Base-by-base conservation (phyloP, 2,113 vertebrate genomes). In the Hydropotes inermis region DNA sequence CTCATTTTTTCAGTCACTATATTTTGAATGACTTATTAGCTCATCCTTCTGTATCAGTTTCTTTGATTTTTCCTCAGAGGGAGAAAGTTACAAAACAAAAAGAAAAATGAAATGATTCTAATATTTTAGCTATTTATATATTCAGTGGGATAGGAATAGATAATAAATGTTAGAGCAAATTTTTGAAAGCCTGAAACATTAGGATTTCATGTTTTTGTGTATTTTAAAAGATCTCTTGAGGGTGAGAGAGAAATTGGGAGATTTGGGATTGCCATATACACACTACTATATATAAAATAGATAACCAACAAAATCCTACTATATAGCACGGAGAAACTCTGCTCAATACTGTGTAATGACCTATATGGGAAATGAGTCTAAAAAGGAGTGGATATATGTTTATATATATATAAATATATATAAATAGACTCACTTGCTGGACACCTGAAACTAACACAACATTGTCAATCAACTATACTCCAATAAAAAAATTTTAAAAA, bases 51-150 rank as follows among this genome's bases (percentile, higher is more conserved):
- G 15, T 90, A 92, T 91, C 19, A 25, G 45, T 96, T 96, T 92
- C 23, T 74, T 67, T 74, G 28, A 76, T 67, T 86, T 87, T 54
- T 43, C 23, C 58, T 45, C 13, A 52, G 36, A 76, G 54, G 19
- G 43, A 6, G 33, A 91, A 92, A 84, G 82, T 87, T 81, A 88
- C 79, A 96, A 96, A 97, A 90, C 67, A 95, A 91, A 87, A 87
- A 70, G 36, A 14, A 89, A 96, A 97, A 96, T 93, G 33, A 95
- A 87, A 95, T 50, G 4, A 94, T 95, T 93, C 64, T 39, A 91
- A 86, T 93, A 95, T 93, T 97, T 94, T 94, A 95, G 61, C 64
- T 52, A 79, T 92, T 95, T 92, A 88, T 91, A 85, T 91, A 84
- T 57, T 94, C 70, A 94, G 14, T 57, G 86, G 70, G 28, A 82